Evolutionary conservation across 2,113 vertebrate species (phyloP).

Genomic region (Dromiciops gliroides): DNA sequence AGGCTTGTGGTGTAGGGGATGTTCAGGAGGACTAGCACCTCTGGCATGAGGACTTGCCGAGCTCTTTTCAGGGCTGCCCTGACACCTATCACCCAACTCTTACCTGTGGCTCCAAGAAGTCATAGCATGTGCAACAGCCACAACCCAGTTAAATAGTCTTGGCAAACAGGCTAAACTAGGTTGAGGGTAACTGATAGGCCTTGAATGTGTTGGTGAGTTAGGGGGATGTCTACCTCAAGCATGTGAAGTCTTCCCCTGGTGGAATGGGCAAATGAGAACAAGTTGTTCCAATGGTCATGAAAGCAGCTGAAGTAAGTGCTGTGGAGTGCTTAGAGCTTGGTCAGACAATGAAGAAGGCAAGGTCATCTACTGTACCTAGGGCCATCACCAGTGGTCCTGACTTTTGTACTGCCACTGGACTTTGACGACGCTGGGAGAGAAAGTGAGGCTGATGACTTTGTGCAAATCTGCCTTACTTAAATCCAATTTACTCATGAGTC

Average conservation of each 20-base stretch:
- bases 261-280: background rate
- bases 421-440: background rate
- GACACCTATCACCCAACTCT: too few species aligned
- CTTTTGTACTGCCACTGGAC: background rate
- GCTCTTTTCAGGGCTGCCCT: background rate
- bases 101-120: background rate
- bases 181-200: background rate
- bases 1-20: background rate
- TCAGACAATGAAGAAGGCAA: too few species aligned
- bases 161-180: background rate
- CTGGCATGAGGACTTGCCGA: rapidly evolving
- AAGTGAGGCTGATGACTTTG: background rate
- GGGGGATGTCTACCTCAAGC: too few species aligned
- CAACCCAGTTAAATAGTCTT: background rate
- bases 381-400: background rate
- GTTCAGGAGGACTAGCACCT: background rate
- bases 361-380: background rate
- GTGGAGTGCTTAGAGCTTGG: too few species aligned
- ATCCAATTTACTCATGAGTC: background rate
- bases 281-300: background rate
- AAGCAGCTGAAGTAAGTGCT: too few species aligned
- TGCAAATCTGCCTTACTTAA: background rate
- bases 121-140: background rate
- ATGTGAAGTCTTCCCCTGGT: background rate
- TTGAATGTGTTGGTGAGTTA: background rate